Percentiles rank a stretch among this genome's conserved stretches.
Evolutionary conservation across 2,888 invertebrate genomes (phyloP).

Genomic region (Junonia oenone): DNA sequence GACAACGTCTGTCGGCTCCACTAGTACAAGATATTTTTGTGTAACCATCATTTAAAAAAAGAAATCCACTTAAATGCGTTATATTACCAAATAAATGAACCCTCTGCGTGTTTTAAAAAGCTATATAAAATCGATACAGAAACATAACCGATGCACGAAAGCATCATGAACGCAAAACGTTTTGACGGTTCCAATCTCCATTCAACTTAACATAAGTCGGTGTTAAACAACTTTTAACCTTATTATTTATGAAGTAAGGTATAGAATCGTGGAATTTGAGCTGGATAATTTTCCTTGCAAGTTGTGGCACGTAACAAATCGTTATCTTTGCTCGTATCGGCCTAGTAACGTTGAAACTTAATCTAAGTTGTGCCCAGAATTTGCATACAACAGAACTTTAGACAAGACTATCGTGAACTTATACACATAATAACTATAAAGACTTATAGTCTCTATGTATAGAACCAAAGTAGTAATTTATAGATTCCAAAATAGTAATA

Average conservation of each 20-base stretch:
- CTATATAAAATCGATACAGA: conserved; percentile 23
- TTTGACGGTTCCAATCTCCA: conserved; percentile 34
- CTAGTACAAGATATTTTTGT: no score
- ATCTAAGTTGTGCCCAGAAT: conserved; percentile 18
- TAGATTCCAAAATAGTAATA: no score
- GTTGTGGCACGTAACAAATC: conserved; percentile 17
- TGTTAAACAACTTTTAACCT: conserved; percentile 1
- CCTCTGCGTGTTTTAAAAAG: conserved; percentile 8
- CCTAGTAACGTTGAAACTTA: conserved; percentile 7
- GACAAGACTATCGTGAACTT: not conserved
- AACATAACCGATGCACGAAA: conserved; percentile 36
- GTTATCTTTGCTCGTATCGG: conserved; percentile 21
- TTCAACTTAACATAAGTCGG: conserved; percentile 24
- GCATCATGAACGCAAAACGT: conserved; percentile 32
- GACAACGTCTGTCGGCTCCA: no score
- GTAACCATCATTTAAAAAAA: no score
- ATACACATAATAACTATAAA: no score
- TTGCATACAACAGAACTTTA: conserved; percentile 11
- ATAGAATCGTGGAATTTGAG: not conserved
- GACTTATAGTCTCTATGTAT: no score
- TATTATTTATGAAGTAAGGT: not conserved
- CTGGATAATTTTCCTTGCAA: conserved; percentile 15
- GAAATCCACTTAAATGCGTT: not conserved
- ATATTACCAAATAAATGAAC: conserved; percentile 3
- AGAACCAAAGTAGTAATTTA: no score